Evolutionary conservation across 2,888 invertebrate species (phyloP).

Genomic region (Trachelus tabidus): DNA sequence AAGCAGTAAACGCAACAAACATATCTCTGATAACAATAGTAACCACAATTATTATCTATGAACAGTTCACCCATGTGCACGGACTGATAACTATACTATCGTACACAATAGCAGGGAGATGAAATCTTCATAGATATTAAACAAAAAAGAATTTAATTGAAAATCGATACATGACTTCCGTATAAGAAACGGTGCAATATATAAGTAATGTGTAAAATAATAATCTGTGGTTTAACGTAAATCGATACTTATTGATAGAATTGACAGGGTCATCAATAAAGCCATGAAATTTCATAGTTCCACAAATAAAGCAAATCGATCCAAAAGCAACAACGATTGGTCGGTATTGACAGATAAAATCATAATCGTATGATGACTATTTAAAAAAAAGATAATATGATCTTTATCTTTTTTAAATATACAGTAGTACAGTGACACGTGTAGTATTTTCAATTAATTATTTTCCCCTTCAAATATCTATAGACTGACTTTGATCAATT

Average conservation of each 20-base stretch:
- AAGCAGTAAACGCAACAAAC: neutral
- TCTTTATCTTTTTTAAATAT: neutral
- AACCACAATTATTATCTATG: neutral
- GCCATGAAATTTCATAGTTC: neutral
- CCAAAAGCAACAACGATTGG: neutral
- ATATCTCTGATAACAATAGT: neutral
- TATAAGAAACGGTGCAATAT: neutral
- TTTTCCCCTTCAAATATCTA: neutral
- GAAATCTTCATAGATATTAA: neutral
- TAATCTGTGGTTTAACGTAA: neutral
- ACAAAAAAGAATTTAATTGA: neutral
- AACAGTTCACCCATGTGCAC: neutral
- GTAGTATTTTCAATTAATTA: neutral
- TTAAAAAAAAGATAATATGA: neutral
- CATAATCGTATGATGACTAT: neutral
- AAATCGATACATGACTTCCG: neutral
- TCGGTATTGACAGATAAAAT: neutral
- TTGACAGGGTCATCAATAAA: neutral
- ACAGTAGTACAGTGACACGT: neutral
- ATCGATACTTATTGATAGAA: neutral
- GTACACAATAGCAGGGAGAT: neutral
- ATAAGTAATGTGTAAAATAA: neutral
- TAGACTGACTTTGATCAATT: neutral
- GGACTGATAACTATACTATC: neutral
- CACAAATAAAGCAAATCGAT: neutral